These are phyloP conservation scores for Isurus oxyrinchus DNA, from an alignment of 2,113 vertebrate species.

Conservation along the genomic window DNA sequence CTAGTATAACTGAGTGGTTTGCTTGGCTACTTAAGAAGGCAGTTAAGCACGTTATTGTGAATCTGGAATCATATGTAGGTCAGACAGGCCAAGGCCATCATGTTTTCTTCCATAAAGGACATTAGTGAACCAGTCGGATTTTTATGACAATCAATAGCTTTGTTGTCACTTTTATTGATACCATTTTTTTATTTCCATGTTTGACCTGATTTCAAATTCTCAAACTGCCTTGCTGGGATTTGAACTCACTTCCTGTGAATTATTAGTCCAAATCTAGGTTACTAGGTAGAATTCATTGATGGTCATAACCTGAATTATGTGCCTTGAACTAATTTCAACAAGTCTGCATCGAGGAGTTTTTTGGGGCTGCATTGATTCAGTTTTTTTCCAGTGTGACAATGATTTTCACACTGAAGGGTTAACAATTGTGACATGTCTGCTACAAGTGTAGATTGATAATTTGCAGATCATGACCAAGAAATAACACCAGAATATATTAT, in stretches of 20 bases:
- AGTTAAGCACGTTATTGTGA: not conserved
- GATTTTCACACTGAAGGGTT: not conserved
- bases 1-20: not conserved
- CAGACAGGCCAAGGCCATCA: not conserved
- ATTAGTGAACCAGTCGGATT: not conserved
- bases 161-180: not conserved
- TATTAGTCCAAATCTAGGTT: not conserved
- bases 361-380: not conserved
- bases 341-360: not conserved
- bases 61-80: not conserved
- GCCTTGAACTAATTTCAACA: not conserved
- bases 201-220: not conserved
- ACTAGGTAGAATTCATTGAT: not conserved
- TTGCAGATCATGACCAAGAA: not conserved
- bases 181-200: not conserved
- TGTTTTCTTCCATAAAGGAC: not conserved
- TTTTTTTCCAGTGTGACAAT: not conserved
- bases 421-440: not conserved
- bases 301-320: not conserved
- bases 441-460: not conserved
- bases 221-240: not conserved
- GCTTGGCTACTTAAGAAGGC: not conserved
- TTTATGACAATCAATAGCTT: not conserved
- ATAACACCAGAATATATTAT: not conserved
- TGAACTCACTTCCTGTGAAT: not conserved